A percentile compares a stretch with the other conserved stretches of the same genome.
phyloP scores from a whole-genome alignment of 2,888 invertebrate species.

The Pristionchus japonicus region DNA sequence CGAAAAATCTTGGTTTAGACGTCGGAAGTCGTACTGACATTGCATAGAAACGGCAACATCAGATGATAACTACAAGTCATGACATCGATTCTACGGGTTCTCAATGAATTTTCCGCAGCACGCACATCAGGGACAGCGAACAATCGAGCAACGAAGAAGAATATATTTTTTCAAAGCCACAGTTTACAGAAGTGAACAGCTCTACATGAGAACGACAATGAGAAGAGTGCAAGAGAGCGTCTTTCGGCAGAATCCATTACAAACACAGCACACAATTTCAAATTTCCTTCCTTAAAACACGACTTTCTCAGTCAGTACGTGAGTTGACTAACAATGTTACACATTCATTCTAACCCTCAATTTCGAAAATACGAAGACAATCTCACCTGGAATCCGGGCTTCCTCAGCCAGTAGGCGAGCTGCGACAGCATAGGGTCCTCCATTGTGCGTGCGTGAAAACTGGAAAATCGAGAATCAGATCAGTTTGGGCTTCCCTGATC shows the following conservation, averaged over 20 bases:
- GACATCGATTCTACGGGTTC: background rate
- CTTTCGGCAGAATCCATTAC: no score
- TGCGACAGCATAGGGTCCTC: constrained; percentile 43
- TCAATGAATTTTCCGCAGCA: background rate
- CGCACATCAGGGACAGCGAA: no score
- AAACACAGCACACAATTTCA: no score
- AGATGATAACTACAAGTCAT: background rate
- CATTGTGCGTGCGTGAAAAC: background rate
- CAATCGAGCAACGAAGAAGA: no score
- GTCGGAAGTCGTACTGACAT: background rate
- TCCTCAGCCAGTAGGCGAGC: constrained; percentile 39
- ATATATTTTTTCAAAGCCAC: no score
- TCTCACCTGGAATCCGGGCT: constrained; percentile 18
- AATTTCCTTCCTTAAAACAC: no score
- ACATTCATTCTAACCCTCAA: background rate
- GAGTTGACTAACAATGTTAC: no score
- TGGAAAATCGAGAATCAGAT: background rate
- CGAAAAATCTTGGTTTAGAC: background rate
- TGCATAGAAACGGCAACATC: background rate
- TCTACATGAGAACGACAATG: no score
- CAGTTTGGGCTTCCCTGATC: no score
- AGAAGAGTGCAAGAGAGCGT: no score
- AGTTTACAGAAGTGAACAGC: no score
- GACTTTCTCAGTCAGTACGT: no score
- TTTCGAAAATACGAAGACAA: background rate